Base-by-base conservation (phyloP, 1,140 invertebrate genomes). In the Samia ricini region DNA sequence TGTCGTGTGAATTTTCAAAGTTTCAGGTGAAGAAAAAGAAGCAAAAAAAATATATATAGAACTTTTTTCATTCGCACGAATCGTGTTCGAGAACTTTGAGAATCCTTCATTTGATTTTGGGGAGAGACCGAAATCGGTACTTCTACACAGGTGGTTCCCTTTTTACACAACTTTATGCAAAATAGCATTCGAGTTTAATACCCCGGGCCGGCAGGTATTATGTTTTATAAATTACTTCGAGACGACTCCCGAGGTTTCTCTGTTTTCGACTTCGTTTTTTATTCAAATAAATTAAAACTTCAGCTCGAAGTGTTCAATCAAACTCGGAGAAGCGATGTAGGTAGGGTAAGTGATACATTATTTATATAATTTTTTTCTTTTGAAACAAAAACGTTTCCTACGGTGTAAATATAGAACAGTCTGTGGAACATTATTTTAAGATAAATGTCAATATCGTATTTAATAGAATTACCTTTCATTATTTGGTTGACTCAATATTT, bases 61-160 rank as follows among this genome's bases (percentile, higher is more conserved):
- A 80, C 64, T 75, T 78, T 80, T 79, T 79, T 76, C 66, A 75
- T 78, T 76, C 67, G 71, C 54, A 61, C 22, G 42, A 59, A 24
- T 29, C 23, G 63, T 33, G 12, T n/a, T 52, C 8, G 29, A 18
- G 59, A 70, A 64, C 56, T 64, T 56, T 36, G 64, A 63, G 60
- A 50, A 23, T 60, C 50, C 18, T 49, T 19, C 48, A 33, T 74
- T 74, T 71, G 68, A 74, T 68, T 68, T 68, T 49, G 57, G 48
- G n/a, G 15, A 29, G 56, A 56, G 19, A 7, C 50, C 55, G 55
- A 26, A 58, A 57, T 42, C 23, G 58, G 33, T 55, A 51, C 59
- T 68, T 68, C 57, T 55, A 64, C 61, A 64, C 66, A 68, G 66
- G 66, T 68, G 66, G 66, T 61, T 61, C 66, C 51, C 58, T 56